Evolutionary conservation across 2,113 vertebrate genomes (phyloP).

Genomic region (Pogonocichla stellata): DNA sequence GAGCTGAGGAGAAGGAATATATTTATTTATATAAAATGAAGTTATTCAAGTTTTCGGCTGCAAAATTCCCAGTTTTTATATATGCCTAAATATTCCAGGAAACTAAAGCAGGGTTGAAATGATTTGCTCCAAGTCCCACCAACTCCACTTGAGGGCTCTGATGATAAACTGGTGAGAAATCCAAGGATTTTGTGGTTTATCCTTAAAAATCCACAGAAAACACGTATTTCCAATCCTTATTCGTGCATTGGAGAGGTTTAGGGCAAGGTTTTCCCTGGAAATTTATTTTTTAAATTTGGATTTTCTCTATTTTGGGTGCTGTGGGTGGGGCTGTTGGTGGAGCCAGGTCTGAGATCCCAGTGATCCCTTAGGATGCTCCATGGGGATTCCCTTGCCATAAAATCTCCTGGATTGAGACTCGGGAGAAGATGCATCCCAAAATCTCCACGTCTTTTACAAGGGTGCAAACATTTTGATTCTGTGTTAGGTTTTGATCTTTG

Average conservation of each 20-base stretch:
- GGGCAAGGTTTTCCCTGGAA: background rate
- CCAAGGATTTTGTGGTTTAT: background rate
- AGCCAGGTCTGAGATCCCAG: background rate
- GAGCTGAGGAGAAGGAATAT: background rate
- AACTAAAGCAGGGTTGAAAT: background rate
- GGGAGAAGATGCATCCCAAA: rapidly evolving
- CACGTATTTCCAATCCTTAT: rapidly evolving
- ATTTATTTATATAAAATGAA: background rate
- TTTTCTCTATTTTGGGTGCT: background rate
- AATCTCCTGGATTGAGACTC: background rate
- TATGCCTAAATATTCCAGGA: background rate
- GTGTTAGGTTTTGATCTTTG: background rate
- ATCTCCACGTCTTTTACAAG: rapidly evolving
- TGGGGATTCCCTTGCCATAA: background rate
- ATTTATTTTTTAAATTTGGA: rapidly evolving
- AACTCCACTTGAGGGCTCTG: background rate
- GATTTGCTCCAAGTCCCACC: background rate
- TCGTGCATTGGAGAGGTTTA: background rate
- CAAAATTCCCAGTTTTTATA: background rate
- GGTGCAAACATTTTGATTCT: background rate
- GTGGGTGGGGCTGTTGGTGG: background rate
- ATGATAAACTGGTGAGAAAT: background rate
- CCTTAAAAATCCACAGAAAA: background rate
- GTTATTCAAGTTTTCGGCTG: background rate
- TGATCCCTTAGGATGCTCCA: rapidly evolving